A percentile compares a stretch with the other conserved stretches of the same genome.
Conservation (phyloP, 2,888 invertebrate genomes). For the Chrysolina haemoptera region DNA sequence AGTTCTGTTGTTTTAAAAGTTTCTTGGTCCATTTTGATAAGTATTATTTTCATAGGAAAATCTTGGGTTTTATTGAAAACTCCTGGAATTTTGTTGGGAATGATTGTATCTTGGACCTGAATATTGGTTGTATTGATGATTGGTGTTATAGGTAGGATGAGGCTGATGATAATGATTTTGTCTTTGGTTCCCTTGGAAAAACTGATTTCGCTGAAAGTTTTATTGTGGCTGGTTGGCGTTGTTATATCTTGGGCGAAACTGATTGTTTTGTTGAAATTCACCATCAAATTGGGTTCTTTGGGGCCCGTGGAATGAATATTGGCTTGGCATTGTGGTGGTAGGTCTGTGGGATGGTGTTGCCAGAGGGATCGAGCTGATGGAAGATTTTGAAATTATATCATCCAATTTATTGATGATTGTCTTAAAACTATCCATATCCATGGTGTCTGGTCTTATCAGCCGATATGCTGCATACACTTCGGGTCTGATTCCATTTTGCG, state of each 20-base stretch:
- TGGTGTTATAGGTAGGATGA: neutral
- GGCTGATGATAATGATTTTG: neutral
- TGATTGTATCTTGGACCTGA: neutral
- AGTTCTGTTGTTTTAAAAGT: neutral
- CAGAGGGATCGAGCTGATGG: neutral
- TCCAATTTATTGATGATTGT: neutral
- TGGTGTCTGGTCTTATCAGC: constrained; percentile 4
- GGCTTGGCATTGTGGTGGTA: neutral
- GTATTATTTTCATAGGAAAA: too few relatives aligned
- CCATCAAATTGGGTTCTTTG: neutral
- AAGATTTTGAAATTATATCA: neutral
- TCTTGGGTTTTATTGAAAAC: neutral
- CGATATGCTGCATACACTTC: constrained; percentile 19
- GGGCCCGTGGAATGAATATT: neutral
- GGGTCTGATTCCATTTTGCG: constrained; percentile 12
- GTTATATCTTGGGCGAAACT: neutral
- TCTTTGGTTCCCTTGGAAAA: neutral
- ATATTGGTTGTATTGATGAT: neutral
- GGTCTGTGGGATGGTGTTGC: neutral
- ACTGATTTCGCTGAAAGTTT: neutral
- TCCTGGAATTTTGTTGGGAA: constrained; percentile 1
- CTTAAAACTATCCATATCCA: constrained; percentile 22
- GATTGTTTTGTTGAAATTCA: neutral
- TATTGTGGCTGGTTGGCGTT: neutral
- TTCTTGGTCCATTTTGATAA: neutral